Conservation (phyloP, 2,113 vertebrate genomes). For the Baryphthengus martii region DNA sequence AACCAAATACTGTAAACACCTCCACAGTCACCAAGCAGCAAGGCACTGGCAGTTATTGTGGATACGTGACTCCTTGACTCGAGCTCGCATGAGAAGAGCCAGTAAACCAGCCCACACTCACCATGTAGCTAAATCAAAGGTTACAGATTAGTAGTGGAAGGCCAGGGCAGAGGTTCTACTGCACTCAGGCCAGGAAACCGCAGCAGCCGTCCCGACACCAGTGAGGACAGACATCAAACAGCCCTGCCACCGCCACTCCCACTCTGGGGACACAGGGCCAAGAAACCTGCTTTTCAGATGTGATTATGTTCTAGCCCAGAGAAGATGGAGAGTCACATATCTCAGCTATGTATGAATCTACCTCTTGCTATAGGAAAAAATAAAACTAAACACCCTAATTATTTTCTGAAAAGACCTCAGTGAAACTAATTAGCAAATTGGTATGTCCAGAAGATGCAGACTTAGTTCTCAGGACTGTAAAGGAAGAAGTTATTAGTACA, state of each 20-base stretch:
- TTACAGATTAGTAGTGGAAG: neutral
- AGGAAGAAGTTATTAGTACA: neutral
- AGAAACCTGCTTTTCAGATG: neutral
- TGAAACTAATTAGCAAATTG: neutral
- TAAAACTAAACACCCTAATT: neutral
- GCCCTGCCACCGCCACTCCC: neutral
- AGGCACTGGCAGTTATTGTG: neutral
- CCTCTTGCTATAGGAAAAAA: neutral
- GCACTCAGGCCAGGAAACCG: neutral
- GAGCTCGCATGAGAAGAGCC: neutral
- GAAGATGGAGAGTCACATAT: neutral
- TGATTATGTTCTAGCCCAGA: neutral
- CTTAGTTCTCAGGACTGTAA: neutral
- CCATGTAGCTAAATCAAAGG: neutral
- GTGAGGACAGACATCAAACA: neutral
- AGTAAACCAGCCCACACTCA: neutral
- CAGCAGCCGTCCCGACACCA: accelerated
- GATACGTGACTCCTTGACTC: neutral
- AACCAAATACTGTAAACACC: neutral
- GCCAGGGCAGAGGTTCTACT: neutral
- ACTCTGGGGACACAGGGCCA: neutral
- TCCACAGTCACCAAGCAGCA: neutral
- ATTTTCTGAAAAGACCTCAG: neutral
- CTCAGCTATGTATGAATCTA: neutral
- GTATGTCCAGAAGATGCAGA: neutral